Evolutionary conservation across 2,888 invertebrate genomes (phyloP), one percentile per base, ranked within the genome.

Genomic region (Fragum fragum): DNA sequence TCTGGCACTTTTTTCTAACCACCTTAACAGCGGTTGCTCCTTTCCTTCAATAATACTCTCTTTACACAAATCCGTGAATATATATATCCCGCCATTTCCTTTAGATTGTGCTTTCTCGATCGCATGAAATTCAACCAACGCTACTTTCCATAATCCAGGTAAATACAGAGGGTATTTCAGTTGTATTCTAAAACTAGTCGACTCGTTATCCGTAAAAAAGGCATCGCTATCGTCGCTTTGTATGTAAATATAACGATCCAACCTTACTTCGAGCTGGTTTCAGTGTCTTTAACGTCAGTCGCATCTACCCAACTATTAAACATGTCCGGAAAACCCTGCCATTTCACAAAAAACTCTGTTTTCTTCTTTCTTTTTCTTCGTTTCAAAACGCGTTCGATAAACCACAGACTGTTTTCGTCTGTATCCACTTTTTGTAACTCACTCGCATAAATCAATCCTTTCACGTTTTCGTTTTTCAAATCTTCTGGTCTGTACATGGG

Each of bases 361-460:
- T 69, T 73, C 36, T 61, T 71, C 11, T 73, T 79, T 29, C 61
- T 42, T 73, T 69, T 76, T 29, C 72, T 61, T 36, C 29, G 69
- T 68, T 80, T 74, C 53, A 77, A 53, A 26, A 83, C 71, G 23
- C 61, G 28, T 53, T 76, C 66, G 32, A 77, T 77, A 59, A 76
- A 75, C 83, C 80, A 83, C n/a, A 83, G 57, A 59, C 77, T 77
- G 69, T 80, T 73, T 68, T 77, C 79, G 29, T 83, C 77, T 61
- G 76, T 83, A n/a, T 80, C 61, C 1, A 83, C 75, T 61, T 77
- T 80, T 21, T 79, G 66, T 16, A 79, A 52, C 47, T 83, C 83
- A 11, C 36, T 28, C 18, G 59, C 39, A 66, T 83, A 83, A 42
- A 77, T 74, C 14, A 73, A 55, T 36, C 77, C 76, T 29, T 71